phyloP scores from a whole-genome alignment of 2,888 invertebrate genomes.

The Myopa tessellatipennis region DNA sequence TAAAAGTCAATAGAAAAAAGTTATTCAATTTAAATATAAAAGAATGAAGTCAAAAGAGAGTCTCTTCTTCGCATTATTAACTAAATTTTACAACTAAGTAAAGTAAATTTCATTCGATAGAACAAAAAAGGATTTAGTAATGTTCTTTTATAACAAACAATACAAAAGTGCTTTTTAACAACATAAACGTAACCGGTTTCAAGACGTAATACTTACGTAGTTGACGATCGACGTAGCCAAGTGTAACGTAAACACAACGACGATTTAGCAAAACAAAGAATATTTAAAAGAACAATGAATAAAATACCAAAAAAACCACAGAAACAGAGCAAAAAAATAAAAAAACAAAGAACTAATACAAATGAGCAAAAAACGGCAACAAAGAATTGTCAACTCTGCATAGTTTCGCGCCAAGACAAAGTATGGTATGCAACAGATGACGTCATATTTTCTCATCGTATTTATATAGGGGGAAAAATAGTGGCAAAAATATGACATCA shows the following conservation, averaged over 20 bases:
- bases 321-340: background rate
- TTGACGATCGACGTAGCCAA: constrained; percentile 8
- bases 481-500: background rate
- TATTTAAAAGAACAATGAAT: constrained; percentile 14
- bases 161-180: constrained; percentile 16
- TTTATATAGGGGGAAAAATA: background rate
- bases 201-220: constrained; percentile 27
- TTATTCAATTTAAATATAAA: too few species aligned
- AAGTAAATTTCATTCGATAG: background rate
- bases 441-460: background rate
- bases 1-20: too few species aligned
- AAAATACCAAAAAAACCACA: background rate
- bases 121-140: background rate
- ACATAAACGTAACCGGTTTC: constrained; percentile 30
- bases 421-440: background rate
- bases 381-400: background rate
- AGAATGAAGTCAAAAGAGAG: too few species aligned
- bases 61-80: too few species aligned
- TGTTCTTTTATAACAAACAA: background rate
- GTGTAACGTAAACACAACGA: constrained; percentile 25
- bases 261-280: constrained; percentile 3
- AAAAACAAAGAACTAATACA: background rate
- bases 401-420: constrained; percentile 6
- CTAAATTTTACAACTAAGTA: too few species aligned
- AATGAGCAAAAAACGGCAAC: constrained; percentile 5